Conservation (phyloP, 1,140 invertebrate genomes). For the Bombus pyrosoma region DNA sequence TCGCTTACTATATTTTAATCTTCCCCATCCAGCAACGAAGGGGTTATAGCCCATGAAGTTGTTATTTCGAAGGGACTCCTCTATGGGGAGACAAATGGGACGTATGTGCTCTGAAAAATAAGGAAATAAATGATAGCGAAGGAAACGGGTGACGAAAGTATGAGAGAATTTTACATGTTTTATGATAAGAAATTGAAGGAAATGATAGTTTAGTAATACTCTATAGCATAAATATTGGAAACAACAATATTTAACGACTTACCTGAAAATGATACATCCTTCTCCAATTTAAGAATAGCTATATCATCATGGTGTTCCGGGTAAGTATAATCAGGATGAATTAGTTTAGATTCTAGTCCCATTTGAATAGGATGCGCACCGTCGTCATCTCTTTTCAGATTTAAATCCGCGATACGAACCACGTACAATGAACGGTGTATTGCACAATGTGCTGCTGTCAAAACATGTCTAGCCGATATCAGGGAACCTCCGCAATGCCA, state of each 20-base stretch:
- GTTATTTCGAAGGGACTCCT: constrained; percentile 79
- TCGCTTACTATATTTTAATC: constrained; percentile 84
- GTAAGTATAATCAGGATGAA: constrained; percentile 87
- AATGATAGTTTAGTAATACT: no score
- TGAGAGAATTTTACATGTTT: background rate
- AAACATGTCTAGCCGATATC: constrained; percentile 87
- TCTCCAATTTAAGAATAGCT: constrained; percentile 86
- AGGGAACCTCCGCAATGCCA: constrained; percentile 92
- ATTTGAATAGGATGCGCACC: constrained; percentile 86
- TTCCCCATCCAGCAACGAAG: constrained; percentile 91
- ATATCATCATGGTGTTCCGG: constrained; percentile 88
- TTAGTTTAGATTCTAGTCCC: constrained; percentile 83
- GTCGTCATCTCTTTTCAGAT: constrained; percentile 85
- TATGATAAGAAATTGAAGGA: no score
- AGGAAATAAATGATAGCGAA: background rate
- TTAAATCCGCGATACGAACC: constrained; percentile 88
- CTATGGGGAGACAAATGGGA: constrained; percentile 90
- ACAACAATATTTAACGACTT: constrained; percentile 61
- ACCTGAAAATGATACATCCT: constrained; percentile 84
- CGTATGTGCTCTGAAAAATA: constrained; percentile 31
- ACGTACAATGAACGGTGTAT: constrained; percentile 83
- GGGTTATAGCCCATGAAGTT: constrained; percentile 83
- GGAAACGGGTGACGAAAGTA: background rate
- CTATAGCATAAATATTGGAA: no score
- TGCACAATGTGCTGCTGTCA: constrained; percentile 93